phyloP scores from a whole-genome alignment of 2,797 vertebrate genomes.

The Petrocephalus sullivani region DNA sequence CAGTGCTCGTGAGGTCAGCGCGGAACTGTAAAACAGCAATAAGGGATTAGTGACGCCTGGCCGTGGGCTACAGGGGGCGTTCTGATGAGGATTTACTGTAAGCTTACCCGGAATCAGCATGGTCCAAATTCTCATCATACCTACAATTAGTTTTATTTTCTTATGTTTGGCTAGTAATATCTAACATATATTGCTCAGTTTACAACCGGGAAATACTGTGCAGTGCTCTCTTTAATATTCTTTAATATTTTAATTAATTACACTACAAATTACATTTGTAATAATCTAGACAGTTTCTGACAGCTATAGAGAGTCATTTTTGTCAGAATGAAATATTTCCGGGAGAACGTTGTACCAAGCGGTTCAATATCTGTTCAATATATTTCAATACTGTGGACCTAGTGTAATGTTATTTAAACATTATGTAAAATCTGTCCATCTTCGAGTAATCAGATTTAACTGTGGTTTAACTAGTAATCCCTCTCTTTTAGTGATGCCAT shows the following conservation, averaged over 20 bases:
- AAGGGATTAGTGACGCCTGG: neutral
- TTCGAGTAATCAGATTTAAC: slow-evolving; percentile 64
- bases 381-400: slow-evolving; percentile 48
- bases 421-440: slow-evolving; percentile 37
- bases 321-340: neutral
- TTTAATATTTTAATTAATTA: neutral
- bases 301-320: slow-evolving; percentile 2
- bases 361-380: slow-evolving; percentile 40
- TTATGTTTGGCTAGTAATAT: neutral
- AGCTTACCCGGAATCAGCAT: neutral
- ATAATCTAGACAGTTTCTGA: neutral
- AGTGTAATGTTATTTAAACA: slow-evolving; percentile 51
- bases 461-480: slow-evolving; percentile 57
- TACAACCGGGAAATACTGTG: neutral
- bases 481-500: slow-evolving; percentile 52
- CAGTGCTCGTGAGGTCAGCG: neutral
- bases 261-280: neutral
- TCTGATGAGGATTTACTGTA: neutral
- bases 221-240: neutral
- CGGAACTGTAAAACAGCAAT: neutral
- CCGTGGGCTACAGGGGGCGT: neutral
- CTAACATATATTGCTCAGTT: neutral
- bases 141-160: neutral
- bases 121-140: neutral
- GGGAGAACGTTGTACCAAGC: neutral